These are phyloP conservation scores for Azemiops feae DNA, from an alignment of 2,113 vertebrate genomes.

Conservation along the genomic window DNA sequence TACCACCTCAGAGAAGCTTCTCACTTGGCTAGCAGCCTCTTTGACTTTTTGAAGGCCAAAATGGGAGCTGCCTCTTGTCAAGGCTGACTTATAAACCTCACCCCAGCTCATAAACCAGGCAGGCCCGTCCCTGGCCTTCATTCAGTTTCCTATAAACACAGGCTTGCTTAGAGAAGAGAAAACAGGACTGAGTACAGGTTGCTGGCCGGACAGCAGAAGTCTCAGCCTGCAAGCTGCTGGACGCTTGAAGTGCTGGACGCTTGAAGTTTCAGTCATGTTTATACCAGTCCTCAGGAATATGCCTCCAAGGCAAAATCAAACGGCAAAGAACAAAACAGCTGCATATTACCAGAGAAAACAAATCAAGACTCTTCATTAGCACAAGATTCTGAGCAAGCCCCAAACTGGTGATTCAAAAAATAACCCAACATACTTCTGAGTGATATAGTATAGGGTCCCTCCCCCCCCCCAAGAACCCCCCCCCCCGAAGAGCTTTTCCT, in stretches of 20 bases:
- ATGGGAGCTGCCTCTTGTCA: conserved; percentile 20
- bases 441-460: background rate
- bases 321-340: background rate
- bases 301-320: background rate
- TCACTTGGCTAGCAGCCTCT: conserved; percentile 11
- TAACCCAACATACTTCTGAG: background rate
- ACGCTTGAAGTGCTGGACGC: too few species aligned
- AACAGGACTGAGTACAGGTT: conserved; percentile 42
- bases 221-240: conserved; percentile 5
- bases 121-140: conserved; percentile 39
- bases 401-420: background rate
- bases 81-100: conserved; percentile 64
- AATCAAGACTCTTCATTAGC: background rate
- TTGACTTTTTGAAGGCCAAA: conserved; percentile 14
- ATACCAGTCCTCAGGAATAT: background rate
- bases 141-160: conserved; percentile 73
- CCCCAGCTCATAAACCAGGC: conserved; percentile 51
- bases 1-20: background rate
- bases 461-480: too few species aligned
- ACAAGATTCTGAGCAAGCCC: background rate
- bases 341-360: background rate
- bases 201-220: conserved; percentile 27
- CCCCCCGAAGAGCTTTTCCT: background rate
- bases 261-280: background rate
- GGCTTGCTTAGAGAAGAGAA: conserved; percentile 59